Evolutionary conservation across 1,140 invertebrate genomes (phyloP).

Genomic region (Brachionus sp.): DNA sequence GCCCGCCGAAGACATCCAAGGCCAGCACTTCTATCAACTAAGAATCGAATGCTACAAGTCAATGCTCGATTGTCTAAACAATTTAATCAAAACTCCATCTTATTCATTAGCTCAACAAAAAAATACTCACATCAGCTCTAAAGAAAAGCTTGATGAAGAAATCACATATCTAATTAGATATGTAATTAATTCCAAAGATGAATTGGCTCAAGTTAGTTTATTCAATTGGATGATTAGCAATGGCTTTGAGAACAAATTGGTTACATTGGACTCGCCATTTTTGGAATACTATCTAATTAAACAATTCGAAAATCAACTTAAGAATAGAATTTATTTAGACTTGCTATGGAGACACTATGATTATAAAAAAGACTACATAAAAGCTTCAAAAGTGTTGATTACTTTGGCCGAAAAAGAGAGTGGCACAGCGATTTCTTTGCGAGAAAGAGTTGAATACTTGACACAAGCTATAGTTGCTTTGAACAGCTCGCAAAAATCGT

Average conservation of each 20-base stretch:
- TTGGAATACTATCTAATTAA: constrained; percentile 75
- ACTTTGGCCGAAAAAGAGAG: constrained; percentile 76
- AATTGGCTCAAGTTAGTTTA: constrained; percentile 79
- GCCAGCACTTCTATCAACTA: constrained; percentile 52
- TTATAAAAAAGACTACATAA: constrained; percentile 79
- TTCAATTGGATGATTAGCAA: constrained; percentile 88
- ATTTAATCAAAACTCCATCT: constrained; percentile 68
- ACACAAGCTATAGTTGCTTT: constrained; percentile 72
- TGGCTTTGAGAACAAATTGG: constrained; percentile 71
- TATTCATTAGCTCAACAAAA: constrained; percentile 54
- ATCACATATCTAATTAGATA: constrained; percentile 60
- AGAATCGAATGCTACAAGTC: constrained; percentile 85
- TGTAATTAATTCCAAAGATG: constrained; percentile 67
- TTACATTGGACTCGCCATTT: constrained; percentile 70
- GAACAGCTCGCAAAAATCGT: constrained; percentile 24
- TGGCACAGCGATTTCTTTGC: constrained; percentile 59
- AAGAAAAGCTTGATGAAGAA: constrained; percentile 54
- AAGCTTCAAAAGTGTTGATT: constrained; percentile 84
- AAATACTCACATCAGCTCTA: constrained; percentile 50
- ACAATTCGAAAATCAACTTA: constrained; percentile 56
- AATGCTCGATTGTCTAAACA: constrained; percentile 73
- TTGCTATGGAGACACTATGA: constrained; percentile 94
- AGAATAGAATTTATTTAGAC: constrained; percentile 68
- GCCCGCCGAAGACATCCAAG: constrained; percentile 68
- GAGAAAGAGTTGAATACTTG: constrained; percentile 78